A percentile compares a stretch with the other conserved stretches of the same genome.
phyloP scores from a whole-genome alignment of 37 sponge, comb jelly and placozoan genomes.

The Ianthella basta region DNA sequence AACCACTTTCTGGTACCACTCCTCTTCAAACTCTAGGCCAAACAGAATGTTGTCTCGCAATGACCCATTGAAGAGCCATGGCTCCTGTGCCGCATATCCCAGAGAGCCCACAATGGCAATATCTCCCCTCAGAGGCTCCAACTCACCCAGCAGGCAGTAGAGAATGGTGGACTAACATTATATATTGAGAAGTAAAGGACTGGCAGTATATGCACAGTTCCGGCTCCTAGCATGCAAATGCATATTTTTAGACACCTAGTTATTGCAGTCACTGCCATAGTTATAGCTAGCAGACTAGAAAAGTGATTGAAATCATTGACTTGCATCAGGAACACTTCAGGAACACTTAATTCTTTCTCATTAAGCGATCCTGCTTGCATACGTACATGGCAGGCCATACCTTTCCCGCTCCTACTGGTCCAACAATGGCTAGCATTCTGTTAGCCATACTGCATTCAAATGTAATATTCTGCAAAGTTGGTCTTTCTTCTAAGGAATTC shows the following conservation, averaged over 20 bases:
- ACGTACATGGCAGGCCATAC: neutral
- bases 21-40: constrained; percentile 41
- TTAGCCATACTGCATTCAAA: neutral
- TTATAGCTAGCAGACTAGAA: no score
- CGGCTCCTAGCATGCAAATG: no score
- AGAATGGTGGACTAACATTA: constrained; percentile 58
- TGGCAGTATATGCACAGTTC: no score
- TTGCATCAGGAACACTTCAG: no score
- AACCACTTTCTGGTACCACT: constrained; percentile 52
- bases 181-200: no score
- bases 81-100: constrained; percentile 46
- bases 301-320: no score
- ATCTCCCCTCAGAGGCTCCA: constrained; percentile 29
- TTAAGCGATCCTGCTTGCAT: no score
- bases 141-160: constrained; percentile 52
- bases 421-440: constrained; percentile 42
- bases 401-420: constrained; percentile 60
- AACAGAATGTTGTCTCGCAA: constrained; percentile 64
- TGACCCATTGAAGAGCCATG: constrained; percentile 64
- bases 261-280: no score
- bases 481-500: neutral
- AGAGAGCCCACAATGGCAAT: constrained; percentile 38
- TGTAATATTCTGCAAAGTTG: neutral
- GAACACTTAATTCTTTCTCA: no score
- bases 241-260: no score